phyloP scores from a whole-genome alignment of 2,888 invertebrate species.

The Dicycla oo region DNA sequence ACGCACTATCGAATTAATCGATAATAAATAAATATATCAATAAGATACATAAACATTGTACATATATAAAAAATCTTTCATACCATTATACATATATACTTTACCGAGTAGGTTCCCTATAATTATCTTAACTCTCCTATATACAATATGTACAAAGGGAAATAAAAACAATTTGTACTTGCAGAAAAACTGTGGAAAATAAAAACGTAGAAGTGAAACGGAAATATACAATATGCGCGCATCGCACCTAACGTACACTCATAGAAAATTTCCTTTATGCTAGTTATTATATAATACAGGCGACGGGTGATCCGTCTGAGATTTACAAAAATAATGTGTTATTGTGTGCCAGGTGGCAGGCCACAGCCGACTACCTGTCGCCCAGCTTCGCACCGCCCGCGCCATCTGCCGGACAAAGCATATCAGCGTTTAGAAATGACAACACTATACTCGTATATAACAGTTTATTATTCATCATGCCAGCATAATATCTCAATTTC shows the following conservation, averaged over 20 bases:
- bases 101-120: constrained; percentile 80
- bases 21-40: constrained; percentile 87
- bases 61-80: constrained; percentile 85
- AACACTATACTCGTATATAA: constrained; percentile 50
- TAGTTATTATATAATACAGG: constrained; percentile 79
- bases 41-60: constrained; percentile 88
- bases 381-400: constrained; percentile 74
- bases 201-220: constrained; percentile 79
- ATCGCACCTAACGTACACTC: constrained; percentile 69
- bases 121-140: constrained; percentile 84
- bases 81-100: constrained; percentile 83
- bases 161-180: constrained; percentile 91
- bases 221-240: constrained; percentile 82
- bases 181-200: constrained; percentile 88
- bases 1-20: constrained; percentile 80
- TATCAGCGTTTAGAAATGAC: constrained; percentile 59
- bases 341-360: constrained; percentile 56
- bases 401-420: constrained; percentile 78
- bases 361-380: constrained; percentile 79
- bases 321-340: constrained; percentile 84
- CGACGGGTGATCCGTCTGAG: constrained; percentile 77
- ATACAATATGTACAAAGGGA: constrained; percentile 90
- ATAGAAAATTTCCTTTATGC: constrained; percentile 73
- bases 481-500: constrained; percentile 48
- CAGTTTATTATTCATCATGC: constrained; percentile 59